A percentile compares a stretch with the other conserved stretches of the same genome.
Conservation (phyloP, 1,140 invertebrate species). For the Anagrus nilaparvatae region DNA sequence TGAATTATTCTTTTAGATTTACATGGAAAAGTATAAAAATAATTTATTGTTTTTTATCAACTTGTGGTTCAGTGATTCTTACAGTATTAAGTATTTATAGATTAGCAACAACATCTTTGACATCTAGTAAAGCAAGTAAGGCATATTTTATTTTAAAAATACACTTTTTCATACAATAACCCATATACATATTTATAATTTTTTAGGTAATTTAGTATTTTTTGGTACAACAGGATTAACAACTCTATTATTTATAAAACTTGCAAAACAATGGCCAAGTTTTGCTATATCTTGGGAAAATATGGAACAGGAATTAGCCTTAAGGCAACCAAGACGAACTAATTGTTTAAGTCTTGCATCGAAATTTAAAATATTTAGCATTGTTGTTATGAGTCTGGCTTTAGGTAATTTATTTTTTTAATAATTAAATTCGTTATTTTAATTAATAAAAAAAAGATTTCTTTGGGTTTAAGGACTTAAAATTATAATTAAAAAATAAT, state of each 20-base stretch:
- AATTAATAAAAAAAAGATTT: no score
- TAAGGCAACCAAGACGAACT: constrained; percentile 21
- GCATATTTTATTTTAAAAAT: background rate
- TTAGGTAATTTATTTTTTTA: constrained; percentile 35
- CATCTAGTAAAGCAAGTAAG: constrained; percentile 37
- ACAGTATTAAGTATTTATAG: constrained; percentile 29
- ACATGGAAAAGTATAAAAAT: constrained; percentile 36
- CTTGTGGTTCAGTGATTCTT: constrained; percentile 22
- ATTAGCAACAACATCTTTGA: constrained; percentile 25
- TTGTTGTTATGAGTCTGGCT: constrained; percentile 34
- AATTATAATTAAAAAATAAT: no score
- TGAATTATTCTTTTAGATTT: constrained; percentile 30
- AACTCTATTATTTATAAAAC: constrained; percentile 35
- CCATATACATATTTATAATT: constrained; percentile 4
- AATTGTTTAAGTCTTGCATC: constrained; percentile 27
- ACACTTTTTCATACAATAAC: background rate
- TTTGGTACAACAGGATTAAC: constrained; percentile 31
- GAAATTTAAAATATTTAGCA: constrained; percentile 38
- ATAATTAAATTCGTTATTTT: no score
- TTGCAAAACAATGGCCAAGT: constrained; percentile 42
- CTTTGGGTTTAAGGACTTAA: no score
- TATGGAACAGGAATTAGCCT: constrained; percentile 41
- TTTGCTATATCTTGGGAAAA: constrained; percentile 42
- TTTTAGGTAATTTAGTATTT: constrained; percentile 34
- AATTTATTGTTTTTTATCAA: constrained; percentile 28